Evolutionary conservation across 2,797 vertebrate genomes (phyloP), one percentile per base, ranked within the genome.

Genomic region (Brachyalestes nurse): DNA sequence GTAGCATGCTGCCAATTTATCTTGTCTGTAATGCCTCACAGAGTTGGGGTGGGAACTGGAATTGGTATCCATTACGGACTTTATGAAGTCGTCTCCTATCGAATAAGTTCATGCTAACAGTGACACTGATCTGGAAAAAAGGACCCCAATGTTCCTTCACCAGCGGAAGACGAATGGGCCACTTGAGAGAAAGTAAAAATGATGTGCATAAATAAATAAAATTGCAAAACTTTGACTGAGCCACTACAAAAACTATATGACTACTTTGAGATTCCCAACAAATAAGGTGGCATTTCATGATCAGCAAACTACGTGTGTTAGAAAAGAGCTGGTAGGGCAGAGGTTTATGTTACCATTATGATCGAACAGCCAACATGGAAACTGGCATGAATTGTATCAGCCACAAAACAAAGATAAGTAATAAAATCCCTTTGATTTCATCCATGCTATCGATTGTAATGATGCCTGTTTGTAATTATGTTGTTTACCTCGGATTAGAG

Each of bases 1-100:
- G 81, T 51, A 66, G 53, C 76, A 57, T 19, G 76, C 25, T 1
- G n/a, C 76, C 77, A 73, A 84, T 85, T 82, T 82, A 79, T 76
- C 69, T 70, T 69, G 71, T 79, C 76, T 34, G 76, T 70, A 57
- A 79, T 55, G 64, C 28, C 62, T 78, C 71, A 70, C 71, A 21
- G 76, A 78, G 75, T 64, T 34, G 47, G 66, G 64, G 57, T 65
- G 12, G 38, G 25, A 55, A 78, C 75, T 55, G 76, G 70, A 82
- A 78, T 75, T 75, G 81, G 55, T 61, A 45, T 69, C 76, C 81
- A 78, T 82, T 78, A 82, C 25, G 45, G 51, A 47, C 71, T 34
- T 69, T 75, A 78, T 75, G 57, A 75, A 82, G 76, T 47, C 62
- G 25, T 51, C 61, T 45, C 13, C 80, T 25, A 38, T 14, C 71